Percentiles rank a stretch among this genome's conserved stretches.
Evolutionary conservation across 2,888 invertebrate genomes (phyloP).

Genomic region (Stenurella melanura): DNA sequence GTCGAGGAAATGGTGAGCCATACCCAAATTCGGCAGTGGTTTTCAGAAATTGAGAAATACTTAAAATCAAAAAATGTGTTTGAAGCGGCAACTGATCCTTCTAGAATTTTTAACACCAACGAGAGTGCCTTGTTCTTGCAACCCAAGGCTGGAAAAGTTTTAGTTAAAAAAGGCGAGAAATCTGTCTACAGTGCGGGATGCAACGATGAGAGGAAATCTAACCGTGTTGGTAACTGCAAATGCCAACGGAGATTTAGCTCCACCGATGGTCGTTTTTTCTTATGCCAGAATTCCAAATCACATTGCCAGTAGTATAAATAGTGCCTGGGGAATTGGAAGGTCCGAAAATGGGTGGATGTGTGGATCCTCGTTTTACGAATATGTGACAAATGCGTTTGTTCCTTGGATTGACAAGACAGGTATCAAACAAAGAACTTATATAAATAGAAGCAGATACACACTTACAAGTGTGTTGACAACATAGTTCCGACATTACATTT

Average conservation of each 20-base stretch:
- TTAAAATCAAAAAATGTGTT: neutral
- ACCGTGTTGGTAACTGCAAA: neutral
- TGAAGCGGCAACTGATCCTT: neutral
- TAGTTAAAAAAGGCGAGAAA: neutral
- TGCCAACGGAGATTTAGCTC: neutral
- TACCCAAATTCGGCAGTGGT: neutral
- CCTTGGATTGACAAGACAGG: neutral
- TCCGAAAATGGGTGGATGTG: slow-evolving; percentile 1
- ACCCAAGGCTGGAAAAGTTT: neutral
- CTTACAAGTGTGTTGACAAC: too few relatives aligned
- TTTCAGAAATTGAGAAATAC: neutral
- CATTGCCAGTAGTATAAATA: neutral
- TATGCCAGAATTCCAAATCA: neutral
- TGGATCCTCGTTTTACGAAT: neutral
- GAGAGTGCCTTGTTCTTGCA: neutral
- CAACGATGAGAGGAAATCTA: neutral
- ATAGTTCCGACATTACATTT: too few relatives aligned
- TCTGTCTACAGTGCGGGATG: neutral
- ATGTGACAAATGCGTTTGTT: neutral
- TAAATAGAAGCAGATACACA: too few relatives aligned
- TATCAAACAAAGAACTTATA: too few relatives aligned
- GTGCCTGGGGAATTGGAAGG: neutral
- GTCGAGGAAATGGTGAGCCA: neutral
- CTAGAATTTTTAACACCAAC: neutral
- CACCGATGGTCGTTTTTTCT: neutral